Evolutionary conservation across 2,888 invertebrate genomes (phyloP).

Genomic region (Hermaeophaga mercurialis): DNA sequence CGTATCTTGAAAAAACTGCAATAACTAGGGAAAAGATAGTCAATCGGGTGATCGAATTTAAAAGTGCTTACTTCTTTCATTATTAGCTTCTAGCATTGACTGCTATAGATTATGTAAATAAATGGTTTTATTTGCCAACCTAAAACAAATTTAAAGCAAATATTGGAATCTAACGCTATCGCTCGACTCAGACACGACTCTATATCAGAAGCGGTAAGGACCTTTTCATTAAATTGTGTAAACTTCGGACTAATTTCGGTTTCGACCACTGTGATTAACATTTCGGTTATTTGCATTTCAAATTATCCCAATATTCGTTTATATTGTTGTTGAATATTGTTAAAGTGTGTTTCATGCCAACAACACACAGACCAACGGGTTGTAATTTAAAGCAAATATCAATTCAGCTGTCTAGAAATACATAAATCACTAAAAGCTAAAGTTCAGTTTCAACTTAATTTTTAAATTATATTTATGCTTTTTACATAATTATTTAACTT

Average conservation of each 20-base stretch:
- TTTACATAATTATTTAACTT: too few species aligned
- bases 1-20: too few species aligned
- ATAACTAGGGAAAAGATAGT: too few species aligned
- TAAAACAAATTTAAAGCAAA: constrained; percentile 10
- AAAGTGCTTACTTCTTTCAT: too few species aligned
- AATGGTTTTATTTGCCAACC: constrained; percentile 3
- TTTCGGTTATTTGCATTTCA: constrained; percentile 23
- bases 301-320: constrained; percentile 19
- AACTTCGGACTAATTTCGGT: constrained; percentile 23
- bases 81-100: too few species aligned
- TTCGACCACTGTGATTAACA: constrained; percentile 21
- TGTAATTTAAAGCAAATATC: not conserved
- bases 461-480: too few species aligned
- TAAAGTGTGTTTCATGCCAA: constrained; percentile 11
- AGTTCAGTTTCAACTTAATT: too few species aligned
- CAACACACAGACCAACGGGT: not conserved
- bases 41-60: too few species aligned
- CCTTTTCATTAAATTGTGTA: constrained; percentile 21
- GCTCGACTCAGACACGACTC: too few species aligned
- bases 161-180: not conserved
- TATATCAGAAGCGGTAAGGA: not conserved
- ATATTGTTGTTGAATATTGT: constrained; percentile 2
- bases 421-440: too few species aligned
- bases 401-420: too few species aligned
- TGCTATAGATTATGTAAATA: too few species aligned